Evolutionary conservation across 2,888 invertebrate genomes (phyloP).

Genomic region (Drosophila helvetica): DNA sequence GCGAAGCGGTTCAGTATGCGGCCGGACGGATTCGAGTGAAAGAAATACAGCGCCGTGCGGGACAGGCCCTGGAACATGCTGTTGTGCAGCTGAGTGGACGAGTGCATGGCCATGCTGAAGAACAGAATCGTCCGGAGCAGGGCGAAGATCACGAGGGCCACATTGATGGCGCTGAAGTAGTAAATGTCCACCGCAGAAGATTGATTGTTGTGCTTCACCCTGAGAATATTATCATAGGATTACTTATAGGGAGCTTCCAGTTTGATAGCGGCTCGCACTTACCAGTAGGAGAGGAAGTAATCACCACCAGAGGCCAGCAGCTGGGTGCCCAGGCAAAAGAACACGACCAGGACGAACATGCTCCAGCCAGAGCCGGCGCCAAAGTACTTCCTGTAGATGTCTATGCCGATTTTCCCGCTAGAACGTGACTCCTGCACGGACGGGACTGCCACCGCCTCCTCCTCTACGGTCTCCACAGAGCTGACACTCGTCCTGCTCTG

Average conservation of each 20-base stretch:
- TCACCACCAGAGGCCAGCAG: conserved; percentile 39
- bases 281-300: conserved; percentile 42
- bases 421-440: conserved; percentile 85
- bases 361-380: conserved; percentile 88
- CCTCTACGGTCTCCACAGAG: conserved; percentile 84
- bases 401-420: conserved; percentile 86
- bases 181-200: conserved; percentile 32
- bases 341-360: conserved; percentile 84
- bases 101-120: conserved; percentile 87
- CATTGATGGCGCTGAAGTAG: conserved; percentile 36
- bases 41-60: conserved; percentile 88
- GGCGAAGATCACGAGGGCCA: conserved; percentile 29
- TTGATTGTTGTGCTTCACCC: conserved; percentile 37
- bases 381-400: conserved; percentile 88
- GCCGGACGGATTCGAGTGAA: conserved; percentile 89
- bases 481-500: conserved; percentile 78
- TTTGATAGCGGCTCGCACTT: neutral
- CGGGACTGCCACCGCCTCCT: conserved; percentile 38
- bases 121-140: conserved; percentile 83
- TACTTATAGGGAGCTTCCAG: no score
- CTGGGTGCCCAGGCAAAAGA: conserved; percentile 87
- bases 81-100: conserved; percentile 92
- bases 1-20: conserved; percentile 94
- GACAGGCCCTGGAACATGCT: conserved; percentile 87
- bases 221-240: neutral